phyloP scores from a whole-genome alignment of 2,888 invertebrate genomes.

The Ceramica pisi region DNA sequence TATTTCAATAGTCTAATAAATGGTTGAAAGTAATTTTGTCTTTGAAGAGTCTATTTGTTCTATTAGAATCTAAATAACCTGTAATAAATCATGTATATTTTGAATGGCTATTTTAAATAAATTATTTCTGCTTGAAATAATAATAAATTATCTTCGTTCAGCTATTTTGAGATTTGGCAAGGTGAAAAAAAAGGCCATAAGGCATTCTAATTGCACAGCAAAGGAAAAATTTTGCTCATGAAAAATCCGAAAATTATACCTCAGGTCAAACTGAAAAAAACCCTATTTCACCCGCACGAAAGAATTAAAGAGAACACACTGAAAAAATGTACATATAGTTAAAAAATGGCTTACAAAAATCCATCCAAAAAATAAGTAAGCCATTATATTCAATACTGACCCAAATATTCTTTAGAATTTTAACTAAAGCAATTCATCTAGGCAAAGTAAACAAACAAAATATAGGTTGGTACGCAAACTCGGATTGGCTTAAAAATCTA shows the following conservation, averaged over 20 bases:
- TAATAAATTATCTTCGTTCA: background rate
- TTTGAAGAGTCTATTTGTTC: slow-evolving; percentile 16
- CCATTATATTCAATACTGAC: background rate
- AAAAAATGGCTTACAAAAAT: no score
- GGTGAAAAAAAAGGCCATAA: no score
- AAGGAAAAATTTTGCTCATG: no score
- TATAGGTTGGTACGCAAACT: background rate
- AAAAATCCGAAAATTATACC: no score
- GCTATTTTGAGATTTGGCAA: no score
- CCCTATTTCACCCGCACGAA: no score
- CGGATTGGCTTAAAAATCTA: slow-evolving; percentile 59
- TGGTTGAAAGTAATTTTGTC: slow-evolving; percentile 11
- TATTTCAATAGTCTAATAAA: slow-evolving; percentile 3
- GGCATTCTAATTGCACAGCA: no score
- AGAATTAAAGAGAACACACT: no score
- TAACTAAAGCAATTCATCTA: background rate
- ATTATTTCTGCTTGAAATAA: no score
- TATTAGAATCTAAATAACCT: background rate
- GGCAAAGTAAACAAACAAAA: background rate
- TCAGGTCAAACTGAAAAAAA: no score
- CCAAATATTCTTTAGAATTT: background rate
- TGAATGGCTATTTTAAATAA: background rate
- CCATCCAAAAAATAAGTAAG: no score
- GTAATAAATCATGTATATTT: background rate
- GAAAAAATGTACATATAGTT: no score